Conservation (phyloP, 2,113 vertebrate species). For the Rhadina sibilatrix region DNA sequence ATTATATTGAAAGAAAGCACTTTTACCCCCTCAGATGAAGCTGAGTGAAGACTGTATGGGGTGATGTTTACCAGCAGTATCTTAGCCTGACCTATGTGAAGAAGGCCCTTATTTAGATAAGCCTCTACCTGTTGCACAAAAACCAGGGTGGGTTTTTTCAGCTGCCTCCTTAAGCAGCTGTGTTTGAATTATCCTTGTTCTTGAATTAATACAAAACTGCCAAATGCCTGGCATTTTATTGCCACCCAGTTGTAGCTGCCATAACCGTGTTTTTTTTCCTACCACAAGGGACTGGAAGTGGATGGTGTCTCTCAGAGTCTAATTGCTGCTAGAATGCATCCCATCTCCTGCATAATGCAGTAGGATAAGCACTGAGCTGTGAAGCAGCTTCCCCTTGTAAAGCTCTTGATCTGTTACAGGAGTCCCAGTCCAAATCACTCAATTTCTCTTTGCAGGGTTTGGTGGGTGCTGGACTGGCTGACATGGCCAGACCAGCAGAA, state of each 20-base stretch:
- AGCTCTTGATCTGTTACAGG: not conserved
- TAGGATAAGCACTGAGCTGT: not conserved
- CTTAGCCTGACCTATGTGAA: not conserved
- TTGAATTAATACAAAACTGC: not conserved
- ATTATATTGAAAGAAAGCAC: not conserved
- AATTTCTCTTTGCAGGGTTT: constrained; percentile 79
- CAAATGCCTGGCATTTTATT: not conserved
- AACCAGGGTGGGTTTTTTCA: not conserved
- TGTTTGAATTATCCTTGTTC: not conserved
- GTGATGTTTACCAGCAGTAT: not conserved
- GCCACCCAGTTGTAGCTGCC: not conserved
- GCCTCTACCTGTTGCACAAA: not conserved
- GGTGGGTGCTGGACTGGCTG: constrained; percentile 91
- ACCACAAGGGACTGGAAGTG: not conserved
- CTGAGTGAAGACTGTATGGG: not conserved
- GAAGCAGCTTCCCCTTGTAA: not conserved
- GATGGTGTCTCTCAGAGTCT: not conserved
- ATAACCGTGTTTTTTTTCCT: not conserved
- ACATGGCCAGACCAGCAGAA: constrained; percentile 93
- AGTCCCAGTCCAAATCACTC: not conserved
- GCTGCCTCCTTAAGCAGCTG: not conserved
- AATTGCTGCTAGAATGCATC: not conserved
- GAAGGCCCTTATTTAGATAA: not conserved
- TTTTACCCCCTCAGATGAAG: not conserved
- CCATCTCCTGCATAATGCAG: not conserved